Evolutionary conservation across 2,888 invertebrate species (phyloP).

Genomic region (Ectemnius lituratus): DNA sequence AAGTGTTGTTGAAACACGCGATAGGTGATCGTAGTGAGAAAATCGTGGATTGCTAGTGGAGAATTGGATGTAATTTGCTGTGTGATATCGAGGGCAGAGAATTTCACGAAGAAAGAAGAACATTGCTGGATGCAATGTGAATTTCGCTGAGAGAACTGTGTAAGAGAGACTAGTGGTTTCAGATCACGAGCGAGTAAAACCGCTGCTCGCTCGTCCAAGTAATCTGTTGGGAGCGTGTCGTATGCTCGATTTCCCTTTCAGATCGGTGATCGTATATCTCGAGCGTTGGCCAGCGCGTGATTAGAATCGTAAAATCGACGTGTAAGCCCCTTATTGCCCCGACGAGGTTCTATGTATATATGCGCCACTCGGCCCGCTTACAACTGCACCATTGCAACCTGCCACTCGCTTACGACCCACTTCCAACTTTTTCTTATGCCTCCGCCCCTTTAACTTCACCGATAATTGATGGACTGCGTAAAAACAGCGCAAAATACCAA

Average conservation of each 20-base stretch:
- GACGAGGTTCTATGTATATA: background rate
- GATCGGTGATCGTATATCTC: constrained; percentile 60
- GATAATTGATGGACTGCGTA: too few species aligned
- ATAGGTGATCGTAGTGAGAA: too few species aligned
- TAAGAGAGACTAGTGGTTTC: constrained; percentile 46
- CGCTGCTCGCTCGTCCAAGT: constrained; percentile 56
- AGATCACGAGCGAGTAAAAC: constrained; percentile 52
- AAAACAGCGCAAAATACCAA: too few species aligned
- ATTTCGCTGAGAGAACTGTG: too few species aligned
- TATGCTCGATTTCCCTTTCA: constrained; percentile 65
- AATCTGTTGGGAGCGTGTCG: constrained; percentile 59
- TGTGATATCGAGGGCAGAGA: too few species aligned
- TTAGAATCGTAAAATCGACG: constrained; percentile 59
- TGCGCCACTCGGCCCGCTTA: background rate
- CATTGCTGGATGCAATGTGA: background rate
- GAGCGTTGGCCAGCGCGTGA: constrained; percentile 34
- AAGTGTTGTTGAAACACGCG: too few species aligned
- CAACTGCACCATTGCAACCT: background rate
- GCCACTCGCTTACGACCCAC: constrained; percentile 2
- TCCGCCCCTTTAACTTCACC: too few species aligned
- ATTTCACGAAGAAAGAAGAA: too few species aligned
- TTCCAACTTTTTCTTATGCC: background rate
- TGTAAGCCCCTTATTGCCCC: constrained; percentile 12
- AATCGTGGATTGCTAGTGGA: too few species aligned
- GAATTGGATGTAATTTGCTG: too few species aligned